Evolutionary conservation across 2,797 vertebrate genomes (phyloP), one percentile per base, ranked within the genome.

Genomic region (Amblyraja radiata): DNA sequence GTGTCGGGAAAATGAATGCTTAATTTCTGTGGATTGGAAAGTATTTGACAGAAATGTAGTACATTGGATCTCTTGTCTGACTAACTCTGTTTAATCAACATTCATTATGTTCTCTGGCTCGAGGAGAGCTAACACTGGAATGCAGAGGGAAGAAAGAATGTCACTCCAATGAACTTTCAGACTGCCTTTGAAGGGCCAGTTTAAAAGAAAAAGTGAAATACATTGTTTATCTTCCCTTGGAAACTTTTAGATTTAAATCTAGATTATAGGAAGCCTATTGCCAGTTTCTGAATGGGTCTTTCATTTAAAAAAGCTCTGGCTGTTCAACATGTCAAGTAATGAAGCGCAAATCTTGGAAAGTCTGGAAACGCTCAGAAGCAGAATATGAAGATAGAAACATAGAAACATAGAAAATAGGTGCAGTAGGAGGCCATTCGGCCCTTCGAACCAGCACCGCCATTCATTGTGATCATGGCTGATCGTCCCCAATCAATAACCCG

Each of bases 31-130:
- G 65, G 61, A 63, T 88, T 65, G 84, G 63, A 65, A 88, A 16
- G n/a, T 63, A 65, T 14, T 65, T 88, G 25, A n/a, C n/a, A 21
- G 61, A 65, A 3, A 88, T 65, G 36, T 88, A 14, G 11, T 1
- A 68, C 32, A 63, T 88, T 36, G 25, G 13, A 14, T 32, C n/a
- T 88, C n/a, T 88, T 65, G n/a, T 88, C 14, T 36, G n/a, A 68
- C 65, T 68, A 63, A 32, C 63, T 68, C 84, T 68, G 16, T 18
- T 88, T n/a, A 68, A 9, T 36, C 32, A n/a, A 88, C 84, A 88
- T 68, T 88, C 14, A 68, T 88, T 88, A 21, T 88, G 14, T 88
- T 88, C 84, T 32, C 83, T 86, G 83, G 58, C 83, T 86, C 16
- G 8, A 88, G 58, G 28, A 28, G 9, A 16, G 28, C 21, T 58